Conservation (phyloP, 2,888 invertebrate genomes). For the Hydraecia micacea region DNA sequence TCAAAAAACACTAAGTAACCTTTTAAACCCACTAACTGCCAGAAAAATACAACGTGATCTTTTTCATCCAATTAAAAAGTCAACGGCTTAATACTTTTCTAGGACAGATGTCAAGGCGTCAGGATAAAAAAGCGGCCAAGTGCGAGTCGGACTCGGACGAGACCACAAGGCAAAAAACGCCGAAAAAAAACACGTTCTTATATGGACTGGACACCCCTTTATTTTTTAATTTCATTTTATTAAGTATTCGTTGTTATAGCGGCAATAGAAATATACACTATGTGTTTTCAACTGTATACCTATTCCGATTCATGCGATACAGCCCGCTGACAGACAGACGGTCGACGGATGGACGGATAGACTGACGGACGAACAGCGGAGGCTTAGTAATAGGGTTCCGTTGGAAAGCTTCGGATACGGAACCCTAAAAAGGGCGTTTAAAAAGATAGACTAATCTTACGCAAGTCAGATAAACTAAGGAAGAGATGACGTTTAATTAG, state of each 20-base stretch:
- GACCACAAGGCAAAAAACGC: neutral
- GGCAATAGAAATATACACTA: neutral
- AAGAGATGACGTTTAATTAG: slow-evolving; percentile 20
- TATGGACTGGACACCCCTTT: no score
- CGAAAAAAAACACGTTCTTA: neutral
- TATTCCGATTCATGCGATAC: no score
- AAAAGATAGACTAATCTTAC: slow-evolving; percentile 9
- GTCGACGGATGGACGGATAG: no score
- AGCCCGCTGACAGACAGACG: neutral
- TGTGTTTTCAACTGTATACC: neutral
- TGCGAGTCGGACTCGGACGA: neutral
- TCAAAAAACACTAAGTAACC: neutral
- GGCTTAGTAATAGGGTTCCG: neutral
- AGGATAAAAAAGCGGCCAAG: neutral
- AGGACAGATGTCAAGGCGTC: slow-evolving; percentile 16
- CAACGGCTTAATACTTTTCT: slow-evolving; percentile 1
- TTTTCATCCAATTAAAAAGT: slow-evolving; percentile 24
- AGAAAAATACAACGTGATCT: slow-evolving; percentile 13
- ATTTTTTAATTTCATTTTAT: neutral
- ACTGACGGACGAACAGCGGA: neutral
- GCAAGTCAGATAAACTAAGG: slow-evolving; percentile 6
- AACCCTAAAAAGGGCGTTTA: neutral
- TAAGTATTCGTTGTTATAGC: neutral
- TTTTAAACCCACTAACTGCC: neutral
- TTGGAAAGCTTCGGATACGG: neutral